Evolutionary conservation across 2,113 vertebrate genomes (phyloP), one percentile per base, ranked within the genome.

Genomic region (Amphiprion percula): DNA sequence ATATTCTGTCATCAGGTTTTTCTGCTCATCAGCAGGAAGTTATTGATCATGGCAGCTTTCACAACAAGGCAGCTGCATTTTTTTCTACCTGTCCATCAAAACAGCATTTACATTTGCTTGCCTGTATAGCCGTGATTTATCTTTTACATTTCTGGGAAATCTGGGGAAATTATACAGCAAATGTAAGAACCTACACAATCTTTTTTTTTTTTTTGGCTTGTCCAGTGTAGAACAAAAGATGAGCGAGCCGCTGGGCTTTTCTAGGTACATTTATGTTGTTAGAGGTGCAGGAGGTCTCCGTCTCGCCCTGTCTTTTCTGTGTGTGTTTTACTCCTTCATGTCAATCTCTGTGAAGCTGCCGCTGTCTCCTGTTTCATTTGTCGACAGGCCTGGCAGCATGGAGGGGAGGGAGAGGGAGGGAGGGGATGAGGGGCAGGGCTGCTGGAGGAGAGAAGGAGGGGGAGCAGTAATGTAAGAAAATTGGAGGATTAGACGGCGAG

Each of bases 401-500:
- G 64, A 47, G 74, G 55, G 53, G 37, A 26, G 49, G 71, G 23
- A 44, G 55, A 66, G 47, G 71, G 30, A 8, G 16, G 16, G 19
- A 5, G n/a, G 19, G 21, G 37, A n/a, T n/a, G 76, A 64, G 55
- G 10, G 12, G 6, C 1, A 15, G 19, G 58, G 28, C 16, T 33
- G 53, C 24, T n/a, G 77, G 59, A 21, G 65, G 70, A 58, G 65
- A 64, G 73, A 67, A 74, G 65, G 79, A 68, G 75, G 84, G 80
- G 79, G 83, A 69, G 87, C 68, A 72, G 91, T 92, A 93, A 92
- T 92, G 92, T 93, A 91, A 92, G 91, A 91, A 93, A 93, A 93
- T 92, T 93, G 92, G 82, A 88, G 90, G 90, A 92, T 92, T 92
- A 93, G 90, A 93, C 86, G 90, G 89, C 89, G 88, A 89, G 89